A percentile compares a stretch with the other conserved stretches of the same genome.
These are phyloP conservation scores for Tauraco erythrolophus DNA, from an alignment of 2,113 vertebrate species.

Conservation along the genomic window DNA sequence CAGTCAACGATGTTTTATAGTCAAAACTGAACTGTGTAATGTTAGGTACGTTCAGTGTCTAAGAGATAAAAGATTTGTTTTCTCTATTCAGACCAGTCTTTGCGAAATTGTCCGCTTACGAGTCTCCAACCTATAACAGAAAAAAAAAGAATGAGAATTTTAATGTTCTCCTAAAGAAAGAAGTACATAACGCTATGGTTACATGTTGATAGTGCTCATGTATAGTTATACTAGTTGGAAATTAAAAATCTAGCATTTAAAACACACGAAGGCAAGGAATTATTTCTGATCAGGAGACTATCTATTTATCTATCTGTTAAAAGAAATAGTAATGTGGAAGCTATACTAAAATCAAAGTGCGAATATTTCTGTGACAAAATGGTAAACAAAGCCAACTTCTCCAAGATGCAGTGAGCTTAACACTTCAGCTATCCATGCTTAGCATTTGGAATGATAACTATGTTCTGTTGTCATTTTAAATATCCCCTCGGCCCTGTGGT, in stretches of 20 bases:
- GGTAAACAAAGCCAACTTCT: neutral
- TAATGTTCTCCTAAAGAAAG: neutral
- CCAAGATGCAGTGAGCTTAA: neutral
- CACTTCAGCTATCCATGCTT: neutral
- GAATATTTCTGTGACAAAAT: neutral
- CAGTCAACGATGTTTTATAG: conserved; percentile 4
- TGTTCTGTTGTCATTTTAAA: conserved; percentile 11
- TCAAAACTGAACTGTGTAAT: conserved; percentile 41
- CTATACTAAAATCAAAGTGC: neutral
- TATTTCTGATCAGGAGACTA: neutral
- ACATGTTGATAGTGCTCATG: neutral
- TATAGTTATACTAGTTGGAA: neutral
- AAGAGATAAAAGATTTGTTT: conserved; percentile 44
- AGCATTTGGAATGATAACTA: neutral
- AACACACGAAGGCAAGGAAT: neutral
- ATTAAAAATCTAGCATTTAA: neutral
- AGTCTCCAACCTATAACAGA: conserved; percentile 76
- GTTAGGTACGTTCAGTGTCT: conserved; percentile 29
- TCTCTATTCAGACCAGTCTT: conserved; percentile 52
- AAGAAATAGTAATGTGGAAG: neutral
- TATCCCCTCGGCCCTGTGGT: neutral
- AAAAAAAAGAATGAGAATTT: conserved; percentile 33
- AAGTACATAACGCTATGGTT: neutral
- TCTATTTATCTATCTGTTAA: neutral
- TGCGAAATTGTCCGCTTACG: conserved; percentile 60